Evolutionary conservation across 2,113 vertebrate species (phyloP), one percentile per base, ranked within the genome.

Genomic region (Lophotis ruficrista): DNA sequence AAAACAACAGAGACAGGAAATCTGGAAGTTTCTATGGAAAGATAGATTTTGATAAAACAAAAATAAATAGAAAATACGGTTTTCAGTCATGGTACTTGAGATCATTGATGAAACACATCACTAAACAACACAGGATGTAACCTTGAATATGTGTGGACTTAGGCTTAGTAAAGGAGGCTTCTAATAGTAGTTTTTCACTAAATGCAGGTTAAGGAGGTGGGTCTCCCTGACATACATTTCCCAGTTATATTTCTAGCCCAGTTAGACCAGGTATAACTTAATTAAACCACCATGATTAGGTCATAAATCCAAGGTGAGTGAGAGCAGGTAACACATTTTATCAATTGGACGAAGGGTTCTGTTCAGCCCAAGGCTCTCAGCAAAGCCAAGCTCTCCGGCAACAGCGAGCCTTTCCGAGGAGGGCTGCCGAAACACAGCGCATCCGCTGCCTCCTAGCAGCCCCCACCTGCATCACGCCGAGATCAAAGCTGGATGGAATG

Each of bases 391-490:
- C 15, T 62, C 18, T 50, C 48, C 2, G 3, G 6, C 19, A 77
- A 37, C 19, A 38, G 18, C 8, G 71, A 48, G 41, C 6, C 20
- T 69, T 83, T 48, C 65, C 66, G 71, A 37, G 23, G 27, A 60
- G 4, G 6, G 14, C 23, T 84, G 45, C 25, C 3, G 5, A 68
- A 89, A 38, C 21, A 35, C 7, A 38, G 21, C 30, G 9, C 16
- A 22, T 9, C 9, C 16, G 10, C 7, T 60, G 24, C 12, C 35
- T 56, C 19, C 10, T 53, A 20, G 21, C n/a, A 66, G 18, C 28
- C 37, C 23, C 5, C 6, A 27, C 3, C 17, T 27, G 27, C 31
- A 25, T 6, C 14, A 54, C 57, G 13, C 6, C 0, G 1, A 62
- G 13, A n/a, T 51, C 41, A 65, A 54, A 86, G 28, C 5, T 53